Evolutionary conservation across 2,113 vertebrate genomes (phyloP), one percentile per base, ranked within the genome.

Genomic region (Sander lucioperca): DNA sequence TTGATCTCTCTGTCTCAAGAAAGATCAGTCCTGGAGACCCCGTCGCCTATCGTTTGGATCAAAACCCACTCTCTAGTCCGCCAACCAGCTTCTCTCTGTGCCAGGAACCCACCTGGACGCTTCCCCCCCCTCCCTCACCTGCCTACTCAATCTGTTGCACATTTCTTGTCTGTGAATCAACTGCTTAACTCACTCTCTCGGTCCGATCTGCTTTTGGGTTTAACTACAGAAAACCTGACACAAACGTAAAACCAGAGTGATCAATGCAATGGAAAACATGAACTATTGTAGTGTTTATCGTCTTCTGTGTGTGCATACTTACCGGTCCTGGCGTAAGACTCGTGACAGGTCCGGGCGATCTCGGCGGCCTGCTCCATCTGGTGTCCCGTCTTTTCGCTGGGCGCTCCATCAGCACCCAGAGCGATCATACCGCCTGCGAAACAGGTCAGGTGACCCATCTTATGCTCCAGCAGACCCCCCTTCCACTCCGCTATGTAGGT

Each of bases 401-500:
- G 96, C 0, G 97, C 97, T 2, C 97, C 97, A 0, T 99, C 97
- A 0, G 98, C 98, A 14, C 98, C 98, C 0, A 99, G 96, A 0
- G 97, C 98, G 80, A 99, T 98, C 98, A 99, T 99, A 77, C 98
- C 98, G 3, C 98, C 98, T 0, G 98, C 97, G 47, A 99, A 99
- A 84, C 98, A 99, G 3, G 98, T 99, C 85, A 99, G 95, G 84
- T 99, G 98, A 6, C 98, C 98, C 98, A 99, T 99, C 94, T 99
- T 99, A 74, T 99, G 98, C 43, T 99, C 98, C 18, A 99, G 95
- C 11, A 99, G 96, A 0, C 98, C 98, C 0, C 98, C 98, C 90
- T 99, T 99, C 98, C 98, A 99, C 93, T 99, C 98, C 0, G 98
- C 98, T 0, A 99, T 99, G 94, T 99, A 99, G 0, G 95, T 99